These are phyloP conservation scores for Drosophila sp. DNA, from an alignment of 1,140 invertebrate species.

Conservation along the genomic window DNA sequence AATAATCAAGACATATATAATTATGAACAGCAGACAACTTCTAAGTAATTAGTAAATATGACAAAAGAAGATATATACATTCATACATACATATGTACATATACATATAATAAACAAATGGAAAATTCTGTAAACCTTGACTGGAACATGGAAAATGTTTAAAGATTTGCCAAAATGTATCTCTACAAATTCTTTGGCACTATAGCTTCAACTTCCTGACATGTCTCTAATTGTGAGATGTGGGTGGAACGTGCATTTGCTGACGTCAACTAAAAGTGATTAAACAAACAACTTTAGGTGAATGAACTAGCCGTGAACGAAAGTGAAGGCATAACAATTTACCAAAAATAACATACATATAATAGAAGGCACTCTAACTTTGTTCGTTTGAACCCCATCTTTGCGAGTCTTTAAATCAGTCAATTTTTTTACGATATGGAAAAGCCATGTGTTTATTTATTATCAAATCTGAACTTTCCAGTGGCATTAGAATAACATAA, in stretches of 20 bases:
- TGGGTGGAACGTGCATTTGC: conserved; percentile 33
- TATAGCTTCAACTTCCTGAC: conserved; percentile 54
- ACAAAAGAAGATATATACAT: not conserved
- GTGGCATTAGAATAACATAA: no score
- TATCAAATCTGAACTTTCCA: no score
- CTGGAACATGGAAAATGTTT: conserved; percentile 3
- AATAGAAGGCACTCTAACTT: not conserved
- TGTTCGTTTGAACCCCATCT: not conserved
- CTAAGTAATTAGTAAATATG: conserved; percentile 10
- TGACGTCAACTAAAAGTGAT: conserved; percentile 51
- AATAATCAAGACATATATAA: conserved; percentile 53
- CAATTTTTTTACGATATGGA: no score
- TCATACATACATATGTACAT: no score
- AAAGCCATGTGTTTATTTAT: no score
- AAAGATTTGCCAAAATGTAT: conserved; percentile 2
- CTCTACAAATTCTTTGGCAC: not conserved
- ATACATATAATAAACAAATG: not conserved
- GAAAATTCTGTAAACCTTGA: conserved; percentile 4
- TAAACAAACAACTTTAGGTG: conserved; percentile 38
- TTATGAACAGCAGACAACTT: conserved; percentile 29
- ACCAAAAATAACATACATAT: conserved; percentile 36
- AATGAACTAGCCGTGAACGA: conserved; percentile 63
- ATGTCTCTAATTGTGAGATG: conserved; percentile 8
- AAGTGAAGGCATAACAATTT: conserved; percentile 64
- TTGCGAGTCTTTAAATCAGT: not conserved